These are phyloP conservation scores for Sternotherus odoratus DNA, from an alignment of 2,797 vertebrate species.

Conservation along the genomic window DNA sequence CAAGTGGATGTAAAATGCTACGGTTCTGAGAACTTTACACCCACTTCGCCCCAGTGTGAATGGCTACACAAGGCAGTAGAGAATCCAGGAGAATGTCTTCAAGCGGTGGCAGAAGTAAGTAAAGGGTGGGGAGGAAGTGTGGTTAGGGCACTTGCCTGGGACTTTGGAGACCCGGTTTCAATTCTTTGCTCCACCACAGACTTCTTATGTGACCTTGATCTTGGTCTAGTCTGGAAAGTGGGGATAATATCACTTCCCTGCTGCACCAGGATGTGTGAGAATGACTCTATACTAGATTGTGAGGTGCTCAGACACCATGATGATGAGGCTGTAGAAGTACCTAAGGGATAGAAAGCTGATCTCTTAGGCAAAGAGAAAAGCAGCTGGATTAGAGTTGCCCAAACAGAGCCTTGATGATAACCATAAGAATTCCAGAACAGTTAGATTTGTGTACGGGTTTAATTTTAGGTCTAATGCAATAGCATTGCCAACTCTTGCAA, in stretches of 20 bases:
- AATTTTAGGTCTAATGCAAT: neutral
- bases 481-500: neutral
- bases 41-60: neutral
- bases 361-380: neutral
- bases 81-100: neutral
- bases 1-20: neutral
- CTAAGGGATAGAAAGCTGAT: neutral
- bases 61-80: neutral
- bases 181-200: neutral
- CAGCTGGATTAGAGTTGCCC: rapidly evolving
- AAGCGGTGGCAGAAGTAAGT: neutral
- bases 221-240: neutral
- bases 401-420: neutral
- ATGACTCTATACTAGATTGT: neutral
- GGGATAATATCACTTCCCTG: neutral
- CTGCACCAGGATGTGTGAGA: neutral
- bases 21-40: neutral
- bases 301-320: neutral
- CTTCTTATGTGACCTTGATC: neutral
- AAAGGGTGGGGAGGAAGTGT: no score
- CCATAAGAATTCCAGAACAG: neutral
- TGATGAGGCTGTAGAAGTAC: no score
- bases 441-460: rapidly evolving
- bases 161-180: neutral
- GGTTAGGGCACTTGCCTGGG: neutral